Conservation (phyloP, 2,113 vertebrate species). For the Crypturellus undulatus region DNA sequence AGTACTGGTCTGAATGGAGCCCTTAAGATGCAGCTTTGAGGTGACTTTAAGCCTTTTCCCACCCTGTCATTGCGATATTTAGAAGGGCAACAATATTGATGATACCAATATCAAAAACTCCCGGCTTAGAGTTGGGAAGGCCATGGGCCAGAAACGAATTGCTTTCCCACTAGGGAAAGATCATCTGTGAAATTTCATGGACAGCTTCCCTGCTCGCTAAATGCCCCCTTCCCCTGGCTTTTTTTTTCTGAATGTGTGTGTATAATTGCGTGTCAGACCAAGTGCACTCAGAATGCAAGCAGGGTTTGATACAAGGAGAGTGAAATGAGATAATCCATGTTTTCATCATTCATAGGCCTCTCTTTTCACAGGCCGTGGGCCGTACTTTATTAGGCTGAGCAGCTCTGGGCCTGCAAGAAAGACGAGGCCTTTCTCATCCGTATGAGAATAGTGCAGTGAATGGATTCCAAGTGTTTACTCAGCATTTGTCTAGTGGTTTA, state of each 20-base stretch:
- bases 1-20: background rate
- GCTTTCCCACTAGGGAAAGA: constrained; percentile 37
- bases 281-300: constrained; percentile 78
- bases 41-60: background rate
- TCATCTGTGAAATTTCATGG: constrained; percentile 55
- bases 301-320: constrained; percentile 86
- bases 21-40: background rate
- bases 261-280: constrained; percentile 85
- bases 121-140: background rate
- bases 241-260: background rate
- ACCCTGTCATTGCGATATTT: background rate
- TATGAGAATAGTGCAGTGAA: constrained; percentile 91
- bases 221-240: background rate
- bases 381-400: constrained; percentile 99
- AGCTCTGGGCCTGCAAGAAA: constrained; percentile 91
- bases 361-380: constrained; percentile 99
- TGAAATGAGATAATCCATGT: constrained; percentile 93
- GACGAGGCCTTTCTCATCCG: constrained; percentile 88
- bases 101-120: background rate
- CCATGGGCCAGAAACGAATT: background rate
- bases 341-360: constrained; percentile 87
- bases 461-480: constrained; percentile 96
- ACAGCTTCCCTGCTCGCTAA: background rate
- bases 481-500: constrained; percentile 86
- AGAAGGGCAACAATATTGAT: background rate